Percentiles rank a stretch among this genome's conserved stretches.
These are phyloP conservation scores for Pseudorhiza aurosa DNA, from an alignment of 30 jellyfish, hydroid and myxozoan genomes.

Conservation along the genomic window DNA sequence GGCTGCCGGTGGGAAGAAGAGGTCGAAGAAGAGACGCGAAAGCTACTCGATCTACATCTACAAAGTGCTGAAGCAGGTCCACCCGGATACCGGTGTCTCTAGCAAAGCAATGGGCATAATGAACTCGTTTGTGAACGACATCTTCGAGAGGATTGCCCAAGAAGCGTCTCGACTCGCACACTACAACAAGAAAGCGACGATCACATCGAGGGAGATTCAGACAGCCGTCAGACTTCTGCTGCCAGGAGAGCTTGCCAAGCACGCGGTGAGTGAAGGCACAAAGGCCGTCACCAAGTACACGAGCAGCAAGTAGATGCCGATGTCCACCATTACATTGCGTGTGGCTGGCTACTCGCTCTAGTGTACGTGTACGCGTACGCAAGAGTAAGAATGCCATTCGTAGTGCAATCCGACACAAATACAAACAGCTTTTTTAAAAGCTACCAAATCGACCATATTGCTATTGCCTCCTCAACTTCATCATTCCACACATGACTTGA, in stretches of 20 bases:
- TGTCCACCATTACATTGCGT: too few species aligned
- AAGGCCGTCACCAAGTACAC: constrained; percentile 95
- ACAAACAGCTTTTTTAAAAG: too few species aligned
- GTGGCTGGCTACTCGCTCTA: too few species aligned
- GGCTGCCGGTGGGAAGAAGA: constrained; percentile 28
- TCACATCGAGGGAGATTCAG: constrained; percentile 85
- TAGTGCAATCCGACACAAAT: too few species aligned
- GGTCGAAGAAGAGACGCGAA: constrained; percentile 61
- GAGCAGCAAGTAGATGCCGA: constrained; percentile 32
- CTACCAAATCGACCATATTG: too few species aligned
- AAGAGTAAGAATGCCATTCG: too few species aligned
- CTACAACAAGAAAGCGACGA: constrained; percentile 78
- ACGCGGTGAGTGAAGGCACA: constrained; percentile 94
- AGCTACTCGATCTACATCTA: constrained; percentile 75
- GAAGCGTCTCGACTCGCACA: constrained; percentile 90
- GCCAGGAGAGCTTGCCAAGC: constrained; percentile 95
- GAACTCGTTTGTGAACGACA: constrained; percentile 83
- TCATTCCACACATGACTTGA: too few species aligned
- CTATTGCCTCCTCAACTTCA: too few species aligned
- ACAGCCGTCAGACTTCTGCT: constrained; percentile 85
- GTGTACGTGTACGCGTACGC: too few species aligned
- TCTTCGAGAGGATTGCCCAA: constrained; percentile 85
- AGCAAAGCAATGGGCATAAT: constrained; percentile 83
- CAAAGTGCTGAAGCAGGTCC: constrained; percentile 90
- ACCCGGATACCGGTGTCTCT: constrained; percentile 84